Conservation (phyloP, 1,140 invertebrate species). For the Aphidius gifuensis region DNA sequence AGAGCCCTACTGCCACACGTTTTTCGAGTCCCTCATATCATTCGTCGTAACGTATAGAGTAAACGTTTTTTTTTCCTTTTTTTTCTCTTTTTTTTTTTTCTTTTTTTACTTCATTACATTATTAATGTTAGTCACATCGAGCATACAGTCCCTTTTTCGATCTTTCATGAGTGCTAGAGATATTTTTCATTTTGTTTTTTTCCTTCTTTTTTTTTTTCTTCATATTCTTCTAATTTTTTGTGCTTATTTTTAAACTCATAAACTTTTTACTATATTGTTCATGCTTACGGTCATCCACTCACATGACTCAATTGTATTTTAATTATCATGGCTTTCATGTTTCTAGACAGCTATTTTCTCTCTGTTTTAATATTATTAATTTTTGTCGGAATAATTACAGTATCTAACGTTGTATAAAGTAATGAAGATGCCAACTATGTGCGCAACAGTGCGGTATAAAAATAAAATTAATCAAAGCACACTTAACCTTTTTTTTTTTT, state of each 20-base stretch:
- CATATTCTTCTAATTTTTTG: slow-evolving; percentile 22
- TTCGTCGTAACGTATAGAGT: slow-evolving; percentile 47
- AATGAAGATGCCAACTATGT: too few species aligned
- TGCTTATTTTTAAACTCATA: slow-evolving; percentile 19
- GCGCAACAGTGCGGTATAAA: too few species aligned
- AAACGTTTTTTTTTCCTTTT: slow-evolving; percentile 42
- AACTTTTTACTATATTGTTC: slow-evolving; percentile 11
- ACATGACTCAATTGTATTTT: too few species aligned
- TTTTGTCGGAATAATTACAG: too few species aligned
- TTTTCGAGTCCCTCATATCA: slow-evolving; percentile 52
- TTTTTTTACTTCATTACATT: slow-evolving; percentile 49
- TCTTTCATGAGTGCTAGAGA: too few species aligned
- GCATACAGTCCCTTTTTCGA: slow-evolving; percentile 31
- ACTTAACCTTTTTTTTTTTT: too few species aligned
- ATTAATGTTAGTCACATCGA: slow-evolving; percentile 49
- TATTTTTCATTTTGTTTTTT: slow-evolving; percentile 20
- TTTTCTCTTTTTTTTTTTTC: slow-evolving; percentile 48
- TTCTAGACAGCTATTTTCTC: too few species aligned
- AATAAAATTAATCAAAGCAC: too few species aligned
- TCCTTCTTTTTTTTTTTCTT: slow-evolving; percentile 21
- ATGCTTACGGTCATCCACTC: not conserved
- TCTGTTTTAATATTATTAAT: too few species aligned
- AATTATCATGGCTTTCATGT: too few species aligned
- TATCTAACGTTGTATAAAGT: too few species aligned
- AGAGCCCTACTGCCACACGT: slow-evolving; percentile 46